Evolutionary conservation across 2,113 vertebrate species (phyloP), one percentile per base, ranked within the genome.

Genomic region (Eretmochelys imbricata): DNA sequence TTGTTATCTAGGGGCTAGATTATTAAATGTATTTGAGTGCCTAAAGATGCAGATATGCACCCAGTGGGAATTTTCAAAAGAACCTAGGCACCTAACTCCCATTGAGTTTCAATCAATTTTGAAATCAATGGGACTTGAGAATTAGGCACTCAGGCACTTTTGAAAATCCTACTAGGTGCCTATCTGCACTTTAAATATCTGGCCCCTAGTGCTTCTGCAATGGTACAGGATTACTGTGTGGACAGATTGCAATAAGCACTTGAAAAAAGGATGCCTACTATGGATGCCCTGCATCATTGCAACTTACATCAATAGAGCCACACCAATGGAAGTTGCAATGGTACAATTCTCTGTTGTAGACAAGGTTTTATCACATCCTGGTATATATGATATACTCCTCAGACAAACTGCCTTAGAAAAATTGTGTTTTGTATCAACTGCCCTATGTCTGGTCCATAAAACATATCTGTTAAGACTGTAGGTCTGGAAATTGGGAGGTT

Each of bases 151-250:
- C 69, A 59, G 57, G 48, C 69, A 75, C 59, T 65, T 55, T 81
- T 75, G 14, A 24, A 46, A 82, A 17, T 82, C 31, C 5, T 51
- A 51, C 38, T 38, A 79, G 38, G 38, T 35, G 17, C 35, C 35
- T n/a, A 14, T 69, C 62, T 17, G 62, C 35, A 19, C 49, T 29
- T 87, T 80, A 48, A 31, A 25, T 80, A 65, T 65, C 19, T 75
- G 83, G 1, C n/a, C 31, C n/a, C 16, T 35, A 0, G 0, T 16
- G 48, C 12, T 55, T 11, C 62, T 85, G 27, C 31, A 38, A 78
- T 14, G 31, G 2, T 51, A 3, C 22, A 42, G n/a, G 6, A 29
- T 51, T 20, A 49, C 42, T 0, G 0, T 5, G 22, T 22, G 48
- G 24, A 6, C 12, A 4, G 4, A 25, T 31, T 49, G 35, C 72